Base-by-base conservation (phyloP, 2,888 invertebrate genomes). In the Drosophila algonquin region DNA sequence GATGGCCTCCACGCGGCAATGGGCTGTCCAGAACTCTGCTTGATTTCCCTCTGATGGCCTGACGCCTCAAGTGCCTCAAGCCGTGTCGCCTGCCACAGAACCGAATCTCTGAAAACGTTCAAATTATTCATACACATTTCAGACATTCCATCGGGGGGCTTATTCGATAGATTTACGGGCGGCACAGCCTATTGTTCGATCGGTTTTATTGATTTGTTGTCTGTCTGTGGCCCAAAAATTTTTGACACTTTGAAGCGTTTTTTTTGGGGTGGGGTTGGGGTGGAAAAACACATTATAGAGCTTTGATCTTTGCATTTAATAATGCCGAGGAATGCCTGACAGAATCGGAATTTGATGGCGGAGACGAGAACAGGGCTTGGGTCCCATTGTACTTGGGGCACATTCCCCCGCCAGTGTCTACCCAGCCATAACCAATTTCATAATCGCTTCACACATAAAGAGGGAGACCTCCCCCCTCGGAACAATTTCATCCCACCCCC, bases 31-130 rank as follows among this genome's bases (percentile, higher is more conserved):
- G 62, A 67, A 67, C 47, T 62, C 62, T 45, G 14, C 68, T 68
- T 77, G 80, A 85, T 82, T 80, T 78, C 73, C 77, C 52, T 77
- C 76, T 71, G 60, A 73, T 79, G 81, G 54, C 46, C 47, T 74
- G 71, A 85, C 73, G 73, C 75, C 67, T 75, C 75, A 81, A 84
- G 84, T 79, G 75, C 45, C 58, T 30, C 7, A 10, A 9, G 32
- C 32, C 32, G 21, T 57, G 32, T 47, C 48, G 73, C 52, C 69
- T 47, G 59, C 50, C 65, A 53, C 70, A 55, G 63, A 7, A 56
- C 50, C 35, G 14, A 18, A 73, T 57, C 56, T 18, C n/a, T n/a
- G n/a, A n/a, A n/a, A n/a, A n/a, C n/a, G n/a, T n/a, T n/a, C n/a
- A n/a, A n/a, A n/a, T n/a, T n/a, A n/a, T n/a, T n/a, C n/a, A n/a